Percentiles rank a stretch among this genome's conserved stretches.
Conservation (phyloP, 1,140 invertebrate genomes). For the Heterodera carotae region DNA sequence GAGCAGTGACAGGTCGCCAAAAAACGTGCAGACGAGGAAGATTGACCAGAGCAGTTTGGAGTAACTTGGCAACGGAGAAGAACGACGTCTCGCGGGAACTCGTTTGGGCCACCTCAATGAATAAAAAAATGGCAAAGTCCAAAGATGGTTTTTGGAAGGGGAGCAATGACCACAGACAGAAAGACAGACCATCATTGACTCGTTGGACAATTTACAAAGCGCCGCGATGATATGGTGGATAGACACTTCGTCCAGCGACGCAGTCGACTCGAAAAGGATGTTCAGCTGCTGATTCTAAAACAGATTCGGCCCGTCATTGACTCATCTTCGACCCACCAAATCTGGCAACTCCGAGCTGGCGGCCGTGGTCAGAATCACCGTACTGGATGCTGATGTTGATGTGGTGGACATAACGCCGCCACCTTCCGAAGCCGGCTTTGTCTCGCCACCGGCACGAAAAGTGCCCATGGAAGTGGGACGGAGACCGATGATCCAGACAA, state of each 20-base stretch:
- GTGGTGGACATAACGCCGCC: slow-evolving; percentile 34
- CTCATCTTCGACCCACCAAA: slow-evolving; percentile 46
- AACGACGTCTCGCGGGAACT: slow-evolving; percentile 81
- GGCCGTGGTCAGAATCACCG: slow-evolving; percentile 89
- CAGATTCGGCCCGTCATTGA: neutral
- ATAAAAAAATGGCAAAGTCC: slow-evolving; percentile 68
- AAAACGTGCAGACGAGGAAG: slow-evolving; percentile 87
- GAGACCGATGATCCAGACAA: slow-evolving; percentile 95
- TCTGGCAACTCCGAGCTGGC: slow-evolving; percentile 91
- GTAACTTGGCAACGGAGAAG: slow-evolving; percentile 92
- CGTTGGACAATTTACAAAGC: slow-evolving; percentile 88
- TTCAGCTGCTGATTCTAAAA: slow-evolving; percentile 69
- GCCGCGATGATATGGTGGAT: slow-evolving; percentile 94
- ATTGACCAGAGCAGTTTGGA: slow-evolving; percentile 94
- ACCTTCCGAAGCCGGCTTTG: slow-evolving; percentile 19
- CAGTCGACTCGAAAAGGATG: slow-evolving; percentile 54
- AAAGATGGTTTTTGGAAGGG: too few relatives aligned
- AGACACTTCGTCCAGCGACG: slow-evolving; percentile 81
- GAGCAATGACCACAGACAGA: neutral
- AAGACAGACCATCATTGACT: slow-evolving; percentile 83
- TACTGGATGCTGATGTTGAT: slow-evolving; percentile 72
- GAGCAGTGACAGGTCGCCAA: slow-evolving; percentile 93
- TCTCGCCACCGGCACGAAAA: slow-evolving; percentile 48
- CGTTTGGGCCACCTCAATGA: slow-evolving; percentile 34
- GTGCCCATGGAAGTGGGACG: slow-evolving; percentile 70